A percentile compares a stretch with the other conserved stretches of the same genome.
Evolutionary conservation across 2,113 vertebrate species (phyloP).

Genomic region (Neogobius melanostomus): DNA sequence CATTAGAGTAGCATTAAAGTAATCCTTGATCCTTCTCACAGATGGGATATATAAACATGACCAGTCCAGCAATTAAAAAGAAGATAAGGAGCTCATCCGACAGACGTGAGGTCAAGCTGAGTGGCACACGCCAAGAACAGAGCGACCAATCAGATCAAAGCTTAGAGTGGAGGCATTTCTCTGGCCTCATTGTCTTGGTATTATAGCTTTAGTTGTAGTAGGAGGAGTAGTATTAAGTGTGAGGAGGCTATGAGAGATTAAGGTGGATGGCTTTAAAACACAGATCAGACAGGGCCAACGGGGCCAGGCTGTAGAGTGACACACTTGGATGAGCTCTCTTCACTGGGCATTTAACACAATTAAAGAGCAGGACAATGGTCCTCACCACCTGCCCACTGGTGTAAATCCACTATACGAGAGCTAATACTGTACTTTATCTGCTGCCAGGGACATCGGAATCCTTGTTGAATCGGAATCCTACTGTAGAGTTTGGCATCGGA

Average conservation of each 20-base stretch:
- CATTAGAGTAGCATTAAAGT: slow-evolving; percentile 5
- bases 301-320: slow-evolving; percentile 37
- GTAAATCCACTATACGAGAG: slow-evolving; percentile 45
- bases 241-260: slow-evolving; percentile 48
- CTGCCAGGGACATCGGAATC: background rate
- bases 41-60: slow-evolving; percentile 39
- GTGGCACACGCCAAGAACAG: slow-evolving; percentile 30
- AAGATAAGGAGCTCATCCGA: slow-evolving; percentile 51
- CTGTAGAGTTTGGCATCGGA: too few species aligned
- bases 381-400: slow-evolving; percentile 49
- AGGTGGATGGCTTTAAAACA: slow-evolving; percentile 12
- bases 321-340: slow-evolving; percentile 55
- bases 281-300: slow-evolving; percentile 38
- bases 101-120: slow-evolving; percentile 22
- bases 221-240: slow-evolving; percentile 15
- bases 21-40: slow-evolving; percentile 31
- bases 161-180: slow-evolving; percentile 23
- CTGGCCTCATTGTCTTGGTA: slow-evolving; percentile 18
- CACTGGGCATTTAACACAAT: slow-evolving; percentile 64
- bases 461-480: background rate
- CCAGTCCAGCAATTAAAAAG: slow-evolving; percentile 40
- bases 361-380: slow-evolving; percentile 45
- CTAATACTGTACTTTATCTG: background rate
- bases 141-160: slow-evolving; percentile 28
- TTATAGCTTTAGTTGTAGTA: slow-evolving; percentile 11